Evolutionary conservation across 2,888 invertebrate species (phyloP).

Genomic region (Lutraria lutraria): DNA sequence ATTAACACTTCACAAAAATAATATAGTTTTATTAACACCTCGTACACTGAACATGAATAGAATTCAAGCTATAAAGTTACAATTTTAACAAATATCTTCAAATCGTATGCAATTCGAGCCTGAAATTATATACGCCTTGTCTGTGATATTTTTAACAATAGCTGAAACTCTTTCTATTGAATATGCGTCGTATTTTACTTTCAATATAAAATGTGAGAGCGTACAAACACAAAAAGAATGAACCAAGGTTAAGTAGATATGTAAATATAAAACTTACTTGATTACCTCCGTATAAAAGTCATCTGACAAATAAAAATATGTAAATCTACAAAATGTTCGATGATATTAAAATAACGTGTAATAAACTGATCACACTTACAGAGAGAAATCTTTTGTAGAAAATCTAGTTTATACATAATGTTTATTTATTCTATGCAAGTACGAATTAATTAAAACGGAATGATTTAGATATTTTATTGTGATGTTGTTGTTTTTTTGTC

Average conservation of each 20-base stretch:
- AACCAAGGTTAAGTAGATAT: constrained; percentile 7
- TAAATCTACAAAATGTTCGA: neutral
- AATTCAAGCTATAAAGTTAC: neutral
- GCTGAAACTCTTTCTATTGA: neutral
- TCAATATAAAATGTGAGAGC: neutral
- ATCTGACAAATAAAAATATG: neutral
- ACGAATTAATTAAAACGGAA: too few species aligned
- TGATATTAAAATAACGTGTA: neutral
- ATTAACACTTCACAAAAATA: too few species aligned
- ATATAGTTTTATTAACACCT: too few species aligned
- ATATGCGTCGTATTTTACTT: neutral
- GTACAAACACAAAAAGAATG: neutral
- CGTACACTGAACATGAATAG: too few species aligned
- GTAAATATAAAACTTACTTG: constrained; percentile 9
- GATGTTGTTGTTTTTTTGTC: too few species aligned
- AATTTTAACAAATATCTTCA: neutral
- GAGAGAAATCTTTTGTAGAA: neutral
- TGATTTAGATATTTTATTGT: too few species aligned
- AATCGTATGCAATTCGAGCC: neutral
- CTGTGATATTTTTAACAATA: neutral
- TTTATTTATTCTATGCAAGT: neutral
- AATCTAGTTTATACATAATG: neutral
- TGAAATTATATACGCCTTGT: neutral
- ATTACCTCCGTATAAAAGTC: constrained; percentile 1
- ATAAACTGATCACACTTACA: neutral